phyloP scores from a whole-genome alignment of 2,113 vertebrate genomes.

The Dasypus novemcinctus region DNA sequence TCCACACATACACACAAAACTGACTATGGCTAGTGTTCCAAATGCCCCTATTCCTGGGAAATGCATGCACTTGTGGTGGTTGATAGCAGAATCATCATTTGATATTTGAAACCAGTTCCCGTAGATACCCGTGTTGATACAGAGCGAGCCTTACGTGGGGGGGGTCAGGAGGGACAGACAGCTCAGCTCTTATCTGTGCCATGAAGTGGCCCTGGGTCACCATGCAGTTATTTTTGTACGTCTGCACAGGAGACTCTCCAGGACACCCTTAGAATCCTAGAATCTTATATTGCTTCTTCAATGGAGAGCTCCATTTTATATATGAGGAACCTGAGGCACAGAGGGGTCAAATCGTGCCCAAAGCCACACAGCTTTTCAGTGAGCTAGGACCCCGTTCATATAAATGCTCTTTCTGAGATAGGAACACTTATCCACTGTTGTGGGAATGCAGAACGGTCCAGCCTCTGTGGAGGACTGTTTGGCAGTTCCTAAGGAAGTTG shows the following conservation, averaged over 20 bases:
- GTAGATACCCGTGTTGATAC: not conserved
- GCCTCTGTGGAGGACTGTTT: too few species aligned
- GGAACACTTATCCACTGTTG: too few species aligned
- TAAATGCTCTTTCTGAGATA: too few species aligned
- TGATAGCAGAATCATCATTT: not conserved
- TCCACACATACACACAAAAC: not conserved
- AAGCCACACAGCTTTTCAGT: not conserved
- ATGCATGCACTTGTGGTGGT: not conserved
- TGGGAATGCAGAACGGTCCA: too few species aligned
- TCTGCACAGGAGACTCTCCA: not conserved
- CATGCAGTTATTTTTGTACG: not conserved
- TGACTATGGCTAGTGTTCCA: not conserved
- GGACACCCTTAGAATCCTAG: not conserved
- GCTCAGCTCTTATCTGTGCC: not conserved
- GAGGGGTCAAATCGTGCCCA: not conserved
- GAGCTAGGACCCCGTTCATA: not conserved
- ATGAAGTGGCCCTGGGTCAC: not conserved
- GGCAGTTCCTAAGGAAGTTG: too few species aligned
- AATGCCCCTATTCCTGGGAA: not conserved
- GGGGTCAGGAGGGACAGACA: not conserved
- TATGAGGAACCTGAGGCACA: too few species aligned
- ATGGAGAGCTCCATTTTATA: too few species aligned
- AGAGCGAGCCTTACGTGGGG: not conserved
- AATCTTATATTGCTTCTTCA: not conserved
- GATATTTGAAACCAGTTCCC: slow-evolving; percentile 36